These are phyloP conservation scores for Cheilosia grossa DNA, from an alignment of 2,888 invertebrate species.

Conservation along the genomic window DNA sequence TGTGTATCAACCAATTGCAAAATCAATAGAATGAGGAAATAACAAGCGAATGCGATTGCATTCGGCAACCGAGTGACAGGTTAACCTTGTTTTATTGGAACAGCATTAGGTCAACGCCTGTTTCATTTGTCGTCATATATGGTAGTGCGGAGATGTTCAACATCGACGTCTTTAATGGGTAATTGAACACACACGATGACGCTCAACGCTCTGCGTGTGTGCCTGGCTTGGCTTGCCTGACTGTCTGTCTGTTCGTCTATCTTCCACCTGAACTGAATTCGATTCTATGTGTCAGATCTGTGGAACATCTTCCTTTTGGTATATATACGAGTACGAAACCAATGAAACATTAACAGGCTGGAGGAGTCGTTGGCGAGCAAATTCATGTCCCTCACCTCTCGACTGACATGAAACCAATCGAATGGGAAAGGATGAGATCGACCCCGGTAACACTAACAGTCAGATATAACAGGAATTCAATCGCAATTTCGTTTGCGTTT, in stretches of 20 bases:
- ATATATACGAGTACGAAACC: conserved; percentile 11
- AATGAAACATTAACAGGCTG: conserved; percentile 19
- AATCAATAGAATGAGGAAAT: background rate
- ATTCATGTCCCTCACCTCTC: conserved; percentile 41
- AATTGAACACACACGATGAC: conserved; percentile 60
- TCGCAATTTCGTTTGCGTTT: conserved; percentile 53
- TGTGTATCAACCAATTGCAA: background rate
- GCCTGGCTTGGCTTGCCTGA: background rate
- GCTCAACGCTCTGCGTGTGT: conserved; percentile 14
- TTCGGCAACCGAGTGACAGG: conserved; percentile 19
- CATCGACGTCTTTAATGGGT: conserved; percentile 62
- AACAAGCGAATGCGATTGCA: conserved; percentile 16
- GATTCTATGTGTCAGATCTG: conserved; percentile 46
- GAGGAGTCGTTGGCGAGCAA: conserved; percentile 2
- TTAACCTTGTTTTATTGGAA: conserved; percentile 40
- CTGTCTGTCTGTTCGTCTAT: conserved; percentile 26
- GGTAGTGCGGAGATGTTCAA: conserved; percentile 37
- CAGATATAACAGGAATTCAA: conserved; percentile 53
- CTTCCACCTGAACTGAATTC: conserved; percentile 31
- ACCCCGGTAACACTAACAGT: conserved; percentile 36
- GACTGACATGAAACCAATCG: conserved; percentile 30
- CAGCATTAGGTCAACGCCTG: conserved; percentile 58
- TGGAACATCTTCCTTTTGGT: conserved; percentile 60
- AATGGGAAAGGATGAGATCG: conserved; percentile 16
- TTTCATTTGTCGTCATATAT: conserved; percentile 45